A percentile compares a stretch with the other conserved stretches of the same genome.
phyloP scores from a whole-genome alignment of 2,888 invertebrate species.

The Tubulanus polymorphus region DNA sequence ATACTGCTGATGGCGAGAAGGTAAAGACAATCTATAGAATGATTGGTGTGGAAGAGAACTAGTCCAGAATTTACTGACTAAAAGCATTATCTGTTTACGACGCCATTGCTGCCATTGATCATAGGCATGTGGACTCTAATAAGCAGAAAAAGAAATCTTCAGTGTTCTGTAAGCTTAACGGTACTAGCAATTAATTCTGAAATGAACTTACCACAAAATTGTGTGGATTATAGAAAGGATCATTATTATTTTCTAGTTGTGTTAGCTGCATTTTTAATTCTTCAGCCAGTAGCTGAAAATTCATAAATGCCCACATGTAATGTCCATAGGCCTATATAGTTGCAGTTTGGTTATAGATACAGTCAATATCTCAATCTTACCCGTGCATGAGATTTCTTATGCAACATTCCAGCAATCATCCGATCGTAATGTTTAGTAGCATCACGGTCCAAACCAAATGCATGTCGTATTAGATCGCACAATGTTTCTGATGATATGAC shows the following conservation, averaged over 20 bases:
- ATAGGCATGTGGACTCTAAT: conserved; percentile 35
- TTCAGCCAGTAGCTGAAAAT: conserved; percentile 36
- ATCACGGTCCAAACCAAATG: conserved; percentile 29
- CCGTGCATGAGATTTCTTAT: conserved; percentile 33
- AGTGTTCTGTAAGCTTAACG: neutral
- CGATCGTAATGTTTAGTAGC: conserved; percentile 33
- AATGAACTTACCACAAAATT: conserved; percentile 30
- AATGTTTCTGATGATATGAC: conserved; percentile 36
- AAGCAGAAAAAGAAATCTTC: neutral
- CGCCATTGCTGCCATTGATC: conserved; percentile 40
- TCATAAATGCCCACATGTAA: neutral
- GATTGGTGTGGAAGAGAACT: conserved; percentile 36
- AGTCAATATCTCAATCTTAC: conserved; percentile 17
- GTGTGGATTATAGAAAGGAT: conserved; percentile 36
- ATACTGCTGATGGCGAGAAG: conserved; percentile 31
- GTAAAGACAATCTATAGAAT: conserved; percentile 8
- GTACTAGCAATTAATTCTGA: neutral
- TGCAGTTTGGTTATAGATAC: neutral
- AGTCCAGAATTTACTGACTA: conserved; percentile 43
- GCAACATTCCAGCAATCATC: conserved; percentile 24
- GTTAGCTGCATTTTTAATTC: conserved; percentile 37
- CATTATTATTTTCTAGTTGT: conserved; percentile 36
- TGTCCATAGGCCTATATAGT: neutral
- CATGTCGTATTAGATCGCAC: conserved; percentile 34
- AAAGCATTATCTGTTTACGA: conserved; percentile 31